These are phyloP conservation scores for Rhabdornis inornatus DNA, from an alignment of 2,113 vertebrate genomes.

Conservation along the genomic window DNA sequence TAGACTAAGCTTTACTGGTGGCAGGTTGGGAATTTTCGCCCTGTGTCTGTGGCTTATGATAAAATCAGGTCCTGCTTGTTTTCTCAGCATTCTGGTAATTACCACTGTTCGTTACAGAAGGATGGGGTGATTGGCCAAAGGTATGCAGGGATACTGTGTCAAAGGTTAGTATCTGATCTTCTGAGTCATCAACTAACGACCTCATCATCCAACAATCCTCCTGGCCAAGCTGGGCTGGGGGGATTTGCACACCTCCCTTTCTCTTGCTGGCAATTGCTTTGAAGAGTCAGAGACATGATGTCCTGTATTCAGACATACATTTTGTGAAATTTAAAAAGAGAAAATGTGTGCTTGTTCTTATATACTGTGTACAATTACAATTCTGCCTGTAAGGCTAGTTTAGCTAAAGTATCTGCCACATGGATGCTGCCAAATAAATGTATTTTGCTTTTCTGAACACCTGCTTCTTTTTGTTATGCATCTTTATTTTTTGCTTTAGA, in stretches of 20 bases:
- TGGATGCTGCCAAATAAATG: neutral
- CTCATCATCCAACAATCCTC: neutral
- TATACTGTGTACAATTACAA: neutral
- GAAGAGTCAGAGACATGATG: neutral
- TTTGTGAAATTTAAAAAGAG: neutral
- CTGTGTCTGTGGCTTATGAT: neutral
- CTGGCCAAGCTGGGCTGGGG: neutral
- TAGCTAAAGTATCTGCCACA: neutral
- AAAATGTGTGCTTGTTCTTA: neutral
- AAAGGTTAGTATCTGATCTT: neutral
- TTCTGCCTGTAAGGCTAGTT: neutral
- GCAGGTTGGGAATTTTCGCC: neutral
- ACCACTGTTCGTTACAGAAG: neutral
- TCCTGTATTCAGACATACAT: neutral
- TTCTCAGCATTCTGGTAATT: neutral
- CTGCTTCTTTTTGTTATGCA: neutral
- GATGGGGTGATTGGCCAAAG: neutral
- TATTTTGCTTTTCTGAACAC: constrained; percentile 7
- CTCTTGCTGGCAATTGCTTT: neutral
- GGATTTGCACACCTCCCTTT: neutral
- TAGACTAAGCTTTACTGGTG: neutral
- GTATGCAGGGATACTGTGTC: neutral
- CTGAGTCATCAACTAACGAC: neutral
- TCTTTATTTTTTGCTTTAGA: constrained; percentile 21
- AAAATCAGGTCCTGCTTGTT: neutral